phyloP scores from a whole-genome alignment of 2,888 invertebrate species.

The Lasiommata megera region DNA sequence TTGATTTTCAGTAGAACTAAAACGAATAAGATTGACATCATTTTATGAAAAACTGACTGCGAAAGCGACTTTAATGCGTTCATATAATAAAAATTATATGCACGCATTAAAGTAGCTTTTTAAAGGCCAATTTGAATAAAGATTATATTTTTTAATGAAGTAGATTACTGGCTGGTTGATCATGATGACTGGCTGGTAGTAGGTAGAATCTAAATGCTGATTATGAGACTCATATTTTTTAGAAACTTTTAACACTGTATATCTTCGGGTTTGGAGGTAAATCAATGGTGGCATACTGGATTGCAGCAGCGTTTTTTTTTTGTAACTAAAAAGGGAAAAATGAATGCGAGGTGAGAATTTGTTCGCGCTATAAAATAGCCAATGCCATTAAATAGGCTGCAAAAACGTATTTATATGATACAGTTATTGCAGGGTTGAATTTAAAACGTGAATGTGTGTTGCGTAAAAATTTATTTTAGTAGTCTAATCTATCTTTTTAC shows the following conservation, averaged over 20 bases:
- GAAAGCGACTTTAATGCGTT: no score
- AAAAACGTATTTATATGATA: conserved; percentile 3
- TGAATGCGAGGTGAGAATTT: conserved; percentile 11
- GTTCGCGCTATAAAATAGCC: conserved; percentile 14
- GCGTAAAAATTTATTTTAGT: not conserved
- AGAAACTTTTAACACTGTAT: not conserved
- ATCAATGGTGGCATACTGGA: not conserved
- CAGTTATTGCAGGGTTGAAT: conserved; percentile 1
- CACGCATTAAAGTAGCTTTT: no score
- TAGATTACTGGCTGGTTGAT: no score
- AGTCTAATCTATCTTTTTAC: not conserved
- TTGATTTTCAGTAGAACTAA: no score
- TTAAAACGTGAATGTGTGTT: not conserved
- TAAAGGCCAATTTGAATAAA: no score
- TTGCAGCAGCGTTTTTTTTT: not conserved
- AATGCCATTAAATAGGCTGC: conserved; percentile 12
- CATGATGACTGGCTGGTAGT: no score
- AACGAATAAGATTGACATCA: no score
- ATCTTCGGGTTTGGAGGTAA: not conserved
- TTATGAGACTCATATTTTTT: no score
- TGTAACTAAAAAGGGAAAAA: conserved; percentile 18
- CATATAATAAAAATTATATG: no score
- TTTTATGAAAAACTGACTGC: no score
- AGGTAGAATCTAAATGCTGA: no score
- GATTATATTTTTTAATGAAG: no score